Conservation (phyloP, 1,140 invertebrate species). For the Zaprionus taronus region DNA sequence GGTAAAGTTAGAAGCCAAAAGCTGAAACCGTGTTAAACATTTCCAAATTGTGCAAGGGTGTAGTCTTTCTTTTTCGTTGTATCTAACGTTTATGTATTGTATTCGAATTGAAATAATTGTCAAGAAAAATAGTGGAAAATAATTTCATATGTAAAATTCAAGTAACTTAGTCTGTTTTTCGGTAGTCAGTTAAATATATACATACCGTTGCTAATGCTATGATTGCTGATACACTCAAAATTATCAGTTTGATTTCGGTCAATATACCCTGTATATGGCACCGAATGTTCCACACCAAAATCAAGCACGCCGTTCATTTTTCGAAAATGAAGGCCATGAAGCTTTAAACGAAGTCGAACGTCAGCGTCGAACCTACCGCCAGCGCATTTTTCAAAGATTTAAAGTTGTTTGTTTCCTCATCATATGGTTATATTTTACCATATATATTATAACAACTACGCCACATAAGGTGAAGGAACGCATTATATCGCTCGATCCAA, state of each 20-base stretch:
- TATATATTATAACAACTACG: conserved; percentile 10
- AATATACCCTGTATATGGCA: conserved; percentile 16
- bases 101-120: neutral
- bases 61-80: neutral
- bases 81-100: neutral
- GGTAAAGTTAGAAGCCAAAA: too few species aligned
- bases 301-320: conserved; percentile 27
- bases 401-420: conserved; percentile 16
- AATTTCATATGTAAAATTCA: neutral
- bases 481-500: conserved; percentile 4
- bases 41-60: too few species aligned
- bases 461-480: neutral
- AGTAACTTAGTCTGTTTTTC: too few species aligned
- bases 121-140: neutral
- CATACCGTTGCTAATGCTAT: neutral
- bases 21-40: too few species aligned
- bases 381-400: neutral
- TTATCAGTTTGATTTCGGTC: neutral
- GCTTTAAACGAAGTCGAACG: conserved; percentile 22
- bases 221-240: neutral
- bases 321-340: conserved; percentile 12
- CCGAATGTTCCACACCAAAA: conserved; percentile 5
- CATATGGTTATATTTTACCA: conserved; percentile 19
- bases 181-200: too few species aligned
- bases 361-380: neutral